These are phyloP conservation scores for Lordiphosa mommai DNA, from an alignment of 1,140 invertebrate species.

Conservation along the genomic window DNA sequence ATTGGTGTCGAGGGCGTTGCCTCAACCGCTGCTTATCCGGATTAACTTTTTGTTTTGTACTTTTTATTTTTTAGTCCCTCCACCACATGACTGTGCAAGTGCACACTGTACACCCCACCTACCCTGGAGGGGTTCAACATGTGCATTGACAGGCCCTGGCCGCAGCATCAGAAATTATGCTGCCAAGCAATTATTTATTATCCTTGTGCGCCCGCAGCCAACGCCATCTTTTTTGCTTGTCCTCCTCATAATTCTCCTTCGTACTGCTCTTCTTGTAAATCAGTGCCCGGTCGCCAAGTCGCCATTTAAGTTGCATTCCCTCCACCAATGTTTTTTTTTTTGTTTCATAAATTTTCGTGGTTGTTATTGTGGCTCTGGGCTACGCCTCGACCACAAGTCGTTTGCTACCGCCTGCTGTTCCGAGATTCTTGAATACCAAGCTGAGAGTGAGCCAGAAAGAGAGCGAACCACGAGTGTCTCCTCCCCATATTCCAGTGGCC, in stretches of 20 bases:
- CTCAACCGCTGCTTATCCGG: constrained; percentile 55
- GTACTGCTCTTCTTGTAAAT: constrained; percentile 29
- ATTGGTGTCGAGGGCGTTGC: constrained; percentile 49
- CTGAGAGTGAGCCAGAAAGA: constrained; percentile 6
- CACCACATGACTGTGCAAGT: constrained; percentile 51
- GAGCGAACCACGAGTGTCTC: constrained; percentile 36
- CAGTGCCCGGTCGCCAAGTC: constrained; percentile 49
- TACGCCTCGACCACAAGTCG: constrained; percentile 39
- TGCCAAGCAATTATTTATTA: constrained; percentile 75
- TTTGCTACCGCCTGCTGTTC: constrained; percentile 35
- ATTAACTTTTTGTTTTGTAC: constrained; percentile 47
- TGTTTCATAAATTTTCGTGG: constrained; percentile 73
- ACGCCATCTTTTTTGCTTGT: constrained; percentile 43
- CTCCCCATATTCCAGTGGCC: constrained; percentile 69
- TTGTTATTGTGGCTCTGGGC: constrained; percentile 53
- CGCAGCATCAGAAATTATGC: constrained; percentile 51
- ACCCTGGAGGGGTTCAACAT: constrained; percentile 35
- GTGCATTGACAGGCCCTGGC: constrained; percentile 50
- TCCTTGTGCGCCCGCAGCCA: constrained; percentile 64
- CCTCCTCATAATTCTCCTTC: neutral
- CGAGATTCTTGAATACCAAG: constrained; percentile 45
- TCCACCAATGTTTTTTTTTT: constrained; percentile 21
- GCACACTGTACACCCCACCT: constrained; percentile 8
- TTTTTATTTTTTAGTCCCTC: constrained; percentile 10
- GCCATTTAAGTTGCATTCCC: constrained; percentile 48